phyloP scores from a whole-genome alignment of 1,140 invertebrate genomes.

The Oryzaephilus surinamensis region DNA sequence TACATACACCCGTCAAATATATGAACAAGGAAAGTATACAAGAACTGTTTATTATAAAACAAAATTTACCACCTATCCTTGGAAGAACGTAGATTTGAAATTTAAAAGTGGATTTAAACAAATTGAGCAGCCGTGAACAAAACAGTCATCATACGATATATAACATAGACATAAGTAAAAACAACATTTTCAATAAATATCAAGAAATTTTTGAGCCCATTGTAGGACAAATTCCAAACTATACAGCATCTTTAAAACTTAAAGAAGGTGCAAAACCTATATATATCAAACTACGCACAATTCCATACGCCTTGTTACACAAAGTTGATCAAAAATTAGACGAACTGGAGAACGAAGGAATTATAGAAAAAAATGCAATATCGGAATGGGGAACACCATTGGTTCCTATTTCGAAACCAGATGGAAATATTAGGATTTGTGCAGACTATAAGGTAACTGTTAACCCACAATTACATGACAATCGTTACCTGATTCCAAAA shows the following conservation, averaged over 20 bases:
- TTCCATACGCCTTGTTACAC: slow-evolving; percentile 25
- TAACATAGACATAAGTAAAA: background rate
- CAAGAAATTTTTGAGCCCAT: slow-evolving; percentile 1
- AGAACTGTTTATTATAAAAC: background rate
- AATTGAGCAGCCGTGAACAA: background rate
- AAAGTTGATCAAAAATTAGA: slow-evolving; percentile 20
- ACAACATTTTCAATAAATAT: slow-evolving; percentile 1
- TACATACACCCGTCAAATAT: background rate
- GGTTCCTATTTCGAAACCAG: slow-evolving; percentile 29
- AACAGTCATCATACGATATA: slow-evolving; percentile 1
- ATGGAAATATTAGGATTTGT: slow-evolving; percentile 31
- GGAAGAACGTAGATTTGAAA: background rate
- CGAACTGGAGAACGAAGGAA: slow-evolving; percentile 12
- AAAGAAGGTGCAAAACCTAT: background rate
- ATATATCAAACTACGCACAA: slow-evolving; percentile 5
- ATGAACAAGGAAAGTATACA: background rate
- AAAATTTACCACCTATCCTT: background rate
- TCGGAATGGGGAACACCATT: slow-evolving; percentile 38
- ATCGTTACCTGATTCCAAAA: slow-evolving; percentile 14
- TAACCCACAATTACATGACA: slow-evolving; percentile 11
- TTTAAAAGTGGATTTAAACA: background rate
- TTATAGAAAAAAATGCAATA: slow-evolving; percentile 17
- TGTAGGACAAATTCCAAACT: background rate
- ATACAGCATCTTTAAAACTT: background rate
- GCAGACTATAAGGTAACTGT: slow-evolving; percentile 31